Conservation (phyloP, 2,113 vertebrate genomes). For the Lophotis ruficrista region DNA sequence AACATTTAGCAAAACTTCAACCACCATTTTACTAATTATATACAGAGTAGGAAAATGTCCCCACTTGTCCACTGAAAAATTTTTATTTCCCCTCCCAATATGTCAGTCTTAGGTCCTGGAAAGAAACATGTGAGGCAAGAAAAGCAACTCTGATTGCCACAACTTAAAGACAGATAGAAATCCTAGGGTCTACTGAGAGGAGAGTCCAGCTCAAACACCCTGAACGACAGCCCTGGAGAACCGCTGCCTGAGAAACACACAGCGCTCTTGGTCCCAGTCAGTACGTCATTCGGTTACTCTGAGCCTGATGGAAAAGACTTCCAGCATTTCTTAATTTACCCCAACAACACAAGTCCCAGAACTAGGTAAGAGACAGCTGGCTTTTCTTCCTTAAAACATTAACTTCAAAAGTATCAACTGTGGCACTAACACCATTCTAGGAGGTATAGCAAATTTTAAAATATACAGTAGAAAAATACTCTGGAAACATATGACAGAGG, state of each 20-base stretch:
- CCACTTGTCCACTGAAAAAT: not conserved
- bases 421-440: not conserved
- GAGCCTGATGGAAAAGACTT: not conserved
- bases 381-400: not conserved
- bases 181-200: not conserved
- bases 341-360: not conserved
- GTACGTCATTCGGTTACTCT: not conserved
- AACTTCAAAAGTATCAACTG: not conserved
- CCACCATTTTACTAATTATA: not conserved
- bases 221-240: not conserved
- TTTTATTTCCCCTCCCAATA: not conserved
- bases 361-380: not conserved
- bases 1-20: not conserved
- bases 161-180: not conserved
- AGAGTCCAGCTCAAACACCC: not conserved
- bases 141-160: not conserved
- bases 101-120: not conserved
- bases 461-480: not conserved
- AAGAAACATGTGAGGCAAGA: fast-evolving
- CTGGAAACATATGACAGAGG: not conserved
- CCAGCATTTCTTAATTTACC: not conserved
- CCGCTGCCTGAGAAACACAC: not conserved
- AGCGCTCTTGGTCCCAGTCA: not conserved
- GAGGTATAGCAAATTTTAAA: not conserved
- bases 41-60: not conserved